Conservation (phyloP, 2,113 vertebrate genomes). For the Bujurquina vittata region DNA sequence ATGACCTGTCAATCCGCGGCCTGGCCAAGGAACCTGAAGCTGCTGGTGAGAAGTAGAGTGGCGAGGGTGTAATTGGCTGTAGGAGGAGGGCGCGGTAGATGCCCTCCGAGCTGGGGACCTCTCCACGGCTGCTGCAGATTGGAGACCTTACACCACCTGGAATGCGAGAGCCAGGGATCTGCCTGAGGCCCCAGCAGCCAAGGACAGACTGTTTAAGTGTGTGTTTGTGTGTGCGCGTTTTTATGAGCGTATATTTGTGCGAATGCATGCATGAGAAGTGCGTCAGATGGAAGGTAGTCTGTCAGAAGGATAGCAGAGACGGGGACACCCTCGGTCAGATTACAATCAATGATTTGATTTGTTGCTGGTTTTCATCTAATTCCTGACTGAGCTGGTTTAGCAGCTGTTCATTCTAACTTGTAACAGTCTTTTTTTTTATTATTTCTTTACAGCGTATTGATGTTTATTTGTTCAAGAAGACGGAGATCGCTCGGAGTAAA, state of each 20-base stretch:
- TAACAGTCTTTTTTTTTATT: background rate
- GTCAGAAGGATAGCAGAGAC: slow-evolving; percentile 10
- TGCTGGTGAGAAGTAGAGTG: slow-evolving; percentile 79
- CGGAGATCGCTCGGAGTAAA: background rate
- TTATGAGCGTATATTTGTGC: background rate
- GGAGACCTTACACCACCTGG: slow-evolving; percentile 43
- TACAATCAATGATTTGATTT: background rate
- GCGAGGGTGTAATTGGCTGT: background rate
- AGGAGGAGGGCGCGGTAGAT: slow-evolving; percentile 21
- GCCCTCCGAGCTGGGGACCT: slow-evolving; percentile 40
- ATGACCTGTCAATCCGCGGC: slow-evolving; percentile 95
- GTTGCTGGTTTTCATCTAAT: slow-evolving; percentile 18
- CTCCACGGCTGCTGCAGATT: slow-evolving; percentile 49
- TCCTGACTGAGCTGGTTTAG: slow-evolving; percentile 4
- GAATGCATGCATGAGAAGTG: slow-evolving; percentile 21
- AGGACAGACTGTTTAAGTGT: slow-evolving; percentile 43
- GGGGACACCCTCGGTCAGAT: background rate
- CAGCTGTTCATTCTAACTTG: background rate
- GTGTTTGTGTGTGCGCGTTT: background rate
- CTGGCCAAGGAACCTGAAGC: slow-evolving; percentile 86
- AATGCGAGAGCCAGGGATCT: slow-evolving; percentile 33
- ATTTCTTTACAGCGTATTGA: background rate
- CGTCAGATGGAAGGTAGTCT: slow-evolving; percentile 23
- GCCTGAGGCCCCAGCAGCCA: slow-evolving; percentile 55
- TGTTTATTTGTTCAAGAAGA: slow-evolving; percentile 3